These are phyloP conservation scores for Disparrhopalites patrizii DNA, from an alignment of 2,888 invertebrate genomes.

Conservation along the genomic window DNA sequence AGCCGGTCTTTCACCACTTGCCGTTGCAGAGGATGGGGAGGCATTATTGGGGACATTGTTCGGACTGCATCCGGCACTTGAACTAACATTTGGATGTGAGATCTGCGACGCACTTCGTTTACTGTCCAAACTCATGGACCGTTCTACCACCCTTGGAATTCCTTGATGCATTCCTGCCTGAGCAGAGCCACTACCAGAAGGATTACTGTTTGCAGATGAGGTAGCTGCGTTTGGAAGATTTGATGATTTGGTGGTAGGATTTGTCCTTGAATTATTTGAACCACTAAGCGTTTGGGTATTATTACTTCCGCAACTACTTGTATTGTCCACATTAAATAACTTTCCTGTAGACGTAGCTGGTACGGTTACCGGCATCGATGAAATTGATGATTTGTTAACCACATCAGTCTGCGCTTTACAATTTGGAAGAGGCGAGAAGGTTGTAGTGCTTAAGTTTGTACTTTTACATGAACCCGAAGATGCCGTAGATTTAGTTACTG, in stretches of 20 bases:
- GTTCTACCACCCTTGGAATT: conserved; percentile 44
- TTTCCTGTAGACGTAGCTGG: neutral
- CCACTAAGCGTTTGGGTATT: neutral
- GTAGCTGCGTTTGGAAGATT: conserved; percentile 19
- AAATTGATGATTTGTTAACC: conserved; percentile 6
- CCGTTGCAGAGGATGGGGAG: conserved; percentile 10
- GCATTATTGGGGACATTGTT: conserved; percentile 22
- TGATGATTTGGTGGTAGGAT: conserved; percentile 17
- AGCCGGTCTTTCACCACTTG: conserved; percentile 1
- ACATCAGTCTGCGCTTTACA: conserved; percentile 26
- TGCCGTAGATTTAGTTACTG: conserved; percentile 10
- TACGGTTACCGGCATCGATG: no score
- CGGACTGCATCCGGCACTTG: conserved; percentile 22
- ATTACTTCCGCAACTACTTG: neutral
- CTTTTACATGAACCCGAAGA: conserved; percentile 25
- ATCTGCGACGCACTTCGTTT: conserved; percentile 33
- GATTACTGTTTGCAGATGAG: neutral
- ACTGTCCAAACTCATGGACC: conserved; percentile 47
- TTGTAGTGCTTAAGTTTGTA: conserved; percentile 28
- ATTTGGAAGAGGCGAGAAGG: conserved; percentile 21
- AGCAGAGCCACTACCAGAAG: neutral
- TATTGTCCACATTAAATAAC: neutral
- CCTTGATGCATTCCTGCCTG: conserved; percentile 33
- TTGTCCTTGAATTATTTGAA: conserved; percentile 17
- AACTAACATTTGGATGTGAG: conserved; percentile 9